phyloP scores from a whole-genome alignment of 2,888 invertebrate species.

The Eupithecia insigniata region DNA sequence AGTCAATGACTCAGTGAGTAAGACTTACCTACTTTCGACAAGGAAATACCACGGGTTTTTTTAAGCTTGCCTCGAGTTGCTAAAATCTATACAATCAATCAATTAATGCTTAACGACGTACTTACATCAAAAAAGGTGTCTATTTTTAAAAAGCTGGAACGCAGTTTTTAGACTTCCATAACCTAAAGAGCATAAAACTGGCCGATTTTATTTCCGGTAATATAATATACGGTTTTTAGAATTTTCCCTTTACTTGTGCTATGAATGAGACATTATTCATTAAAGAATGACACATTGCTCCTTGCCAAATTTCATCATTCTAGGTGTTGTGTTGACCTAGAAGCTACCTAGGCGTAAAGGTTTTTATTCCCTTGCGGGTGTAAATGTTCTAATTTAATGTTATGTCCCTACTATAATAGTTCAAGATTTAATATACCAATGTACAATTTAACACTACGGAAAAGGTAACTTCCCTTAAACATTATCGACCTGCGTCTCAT shows the following conservation, averaged over 20 bases:
- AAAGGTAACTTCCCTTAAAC: conserved; percentile 45
- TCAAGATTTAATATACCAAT: conserved; percentile 7
- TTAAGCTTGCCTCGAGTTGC: background rate
- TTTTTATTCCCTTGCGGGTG: too few species aligned
- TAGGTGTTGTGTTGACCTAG: too few species aligned
- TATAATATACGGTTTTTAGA: too few species aligned
- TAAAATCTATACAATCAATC: background rate
- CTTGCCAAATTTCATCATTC: too few species aligned
- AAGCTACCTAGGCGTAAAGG: too few species aligned
- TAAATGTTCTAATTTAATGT: too few species aligned
- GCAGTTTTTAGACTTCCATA: background rate
- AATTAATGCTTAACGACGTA: background rate
- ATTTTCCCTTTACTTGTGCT: too few species aligned
- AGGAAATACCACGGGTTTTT: conserved; percentile 46
- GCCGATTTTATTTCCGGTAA: too few species aligned
- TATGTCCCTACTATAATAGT: too few species aligned
- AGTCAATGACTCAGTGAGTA: conserved; percentile 54
- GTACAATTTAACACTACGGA: conserved; percentile 18
- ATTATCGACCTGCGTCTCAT: conserved; percentile 12
- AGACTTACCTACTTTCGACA: conserved; percentile 49
- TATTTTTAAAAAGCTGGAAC: background rate
- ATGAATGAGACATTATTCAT: too few species aligned
- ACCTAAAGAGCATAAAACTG: background rate
- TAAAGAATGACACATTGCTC: too few species aligned
- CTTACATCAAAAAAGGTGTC: background rate